Percentiles rank a stretch among this genome's conserved stretches.
Evolutionary conservation across 2,113 vertebrate genomes (phyloP).

Genomic region (Tor tambroides): DNA sequence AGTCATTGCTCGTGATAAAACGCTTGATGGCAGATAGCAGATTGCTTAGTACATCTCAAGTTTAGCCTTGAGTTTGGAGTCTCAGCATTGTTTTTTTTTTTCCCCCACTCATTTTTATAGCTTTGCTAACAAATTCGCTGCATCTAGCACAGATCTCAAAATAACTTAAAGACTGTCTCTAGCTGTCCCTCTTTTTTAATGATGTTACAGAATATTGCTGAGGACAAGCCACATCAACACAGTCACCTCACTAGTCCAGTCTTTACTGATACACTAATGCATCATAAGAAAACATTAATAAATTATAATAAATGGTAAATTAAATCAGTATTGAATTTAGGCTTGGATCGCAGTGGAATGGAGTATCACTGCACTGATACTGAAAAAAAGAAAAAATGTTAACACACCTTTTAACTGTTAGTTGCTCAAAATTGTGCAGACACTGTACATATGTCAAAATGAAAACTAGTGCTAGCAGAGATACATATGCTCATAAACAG

Average conservation of each 20-base stretch:
- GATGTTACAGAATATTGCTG: neutral
- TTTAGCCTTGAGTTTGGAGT: neutral
- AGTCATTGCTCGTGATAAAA: slow-evolving; percentile 87
- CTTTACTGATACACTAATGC: slow-evolving; percentile 1
- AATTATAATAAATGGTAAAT: neutral
- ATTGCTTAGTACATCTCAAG: neutral
- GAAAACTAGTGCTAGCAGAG: neutral
- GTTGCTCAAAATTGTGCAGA: neutral
- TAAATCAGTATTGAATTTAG: neutral
- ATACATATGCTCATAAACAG: neutral
- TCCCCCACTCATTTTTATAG: neutral
- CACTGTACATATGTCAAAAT: neutral
- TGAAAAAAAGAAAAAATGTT: neutral
- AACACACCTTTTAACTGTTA: neutral
- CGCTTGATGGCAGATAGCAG: slow-evolving; percentile 83
- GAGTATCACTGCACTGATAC: neutral
- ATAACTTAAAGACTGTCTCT: neutral
- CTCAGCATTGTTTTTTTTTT: neutral
- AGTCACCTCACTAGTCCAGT: neutral
- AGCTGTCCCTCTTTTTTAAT: neutral
- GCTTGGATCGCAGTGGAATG: neutral
- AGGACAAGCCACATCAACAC: neutral
- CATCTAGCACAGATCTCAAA: neutral
- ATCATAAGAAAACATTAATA: neutral
- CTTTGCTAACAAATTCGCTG: neutral